Base-by-base conservation (phyloP, 2,797 vertebrate species). In the Selene dorsalis region DNA sequence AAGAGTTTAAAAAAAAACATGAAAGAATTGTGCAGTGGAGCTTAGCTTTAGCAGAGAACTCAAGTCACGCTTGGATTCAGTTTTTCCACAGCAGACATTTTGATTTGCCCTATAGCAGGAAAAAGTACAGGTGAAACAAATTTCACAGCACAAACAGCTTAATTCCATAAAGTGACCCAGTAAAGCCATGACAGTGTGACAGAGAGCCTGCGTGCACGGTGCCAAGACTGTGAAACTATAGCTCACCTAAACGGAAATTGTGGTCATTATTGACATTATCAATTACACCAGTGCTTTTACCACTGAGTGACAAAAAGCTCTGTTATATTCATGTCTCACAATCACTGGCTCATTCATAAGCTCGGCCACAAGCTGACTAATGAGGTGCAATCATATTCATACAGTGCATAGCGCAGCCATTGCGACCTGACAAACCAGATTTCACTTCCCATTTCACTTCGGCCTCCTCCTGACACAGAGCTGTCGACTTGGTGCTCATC, bases 271-370 rank as follows among this genome's bases (percentile, higher is more conserved):
- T 28, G 8, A 48, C 50, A 16, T 32, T 32, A 24, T 61, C 58
- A 41, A 3, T 39, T 10, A 41, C 22, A 41, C 38, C 6, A 22
- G 32, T 22, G 8, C 32, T 38, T 39, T 39, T n/a, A 60, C 32
- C 35, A 22, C n/a, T 52, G 22, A 6, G 30, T 59, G 20, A 20
- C 6, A 68, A 20, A 62, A 79, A 16, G 20, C 20, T 47, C 39
- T 79, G 70, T 60, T 75, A 57, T 10, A 26, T 59, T 68, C 5
- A 45, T 43, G 28, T 30, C 47, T 50, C 26, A 63, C 24, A 66
- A 13, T 79, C 20, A 57, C 47, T 26, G 17, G 58, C 56, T 28
- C 20, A 77, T 68, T 39, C 16, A 22, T 68, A 12, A 41, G 18
- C 48, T 45, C 64, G 38, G 20, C 55, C 35, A 45, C 10, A 14